Evolutionary conservation across 2,797 vertebrate species (phyloP).

Genomic region (Manis crassicaudata): DNA sequence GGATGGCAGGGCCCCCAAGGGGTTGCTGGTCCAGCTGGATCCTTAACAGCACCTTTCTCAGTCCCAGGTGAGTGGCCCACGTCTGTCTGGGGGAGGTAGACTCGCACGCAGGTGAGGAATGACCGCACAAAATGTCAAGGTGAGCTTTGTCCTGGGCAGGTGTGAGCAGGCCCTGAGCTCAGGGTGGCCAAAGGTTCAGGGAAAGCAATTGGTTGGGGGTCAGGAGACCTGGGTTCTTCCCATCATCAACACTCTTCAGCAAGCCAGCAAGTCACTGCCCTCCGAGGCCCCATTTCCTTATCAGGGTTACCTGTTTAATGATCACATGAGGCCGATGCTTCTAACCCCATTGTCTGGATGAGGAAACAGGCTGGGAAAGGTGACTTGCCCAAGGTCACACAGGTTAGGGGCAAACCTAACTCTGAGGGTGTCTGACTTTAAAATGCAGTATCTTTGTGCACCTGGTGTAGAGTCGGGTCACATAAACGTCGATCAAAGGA

Average conservation of each 20-base stretch:
- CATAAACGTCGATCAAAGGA: fast-evolving
- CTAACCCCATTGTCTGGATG: background rate
- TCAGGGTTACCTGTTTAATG: background rate
- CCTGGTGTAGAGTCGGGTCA: fast-evolving
- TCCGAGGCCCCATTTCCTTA: fast-evolving
- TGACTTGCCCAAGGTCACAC: background rate
- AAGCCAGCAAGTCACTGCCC: background rate
- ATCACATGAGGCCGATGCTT: background rate
- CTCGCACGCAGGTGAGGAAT: background rate
- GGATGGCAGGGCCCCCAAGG: background rate
- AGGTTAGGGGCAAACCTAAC: background rate
- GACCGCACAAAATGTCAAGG: fast-evolving
- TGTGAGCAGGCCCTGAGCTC: fast-evolving
- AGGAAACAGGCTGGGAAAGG: background rate
- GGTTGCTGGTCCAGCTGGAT: background rate
- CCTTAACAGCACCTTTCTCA: constrained; percentile 83
- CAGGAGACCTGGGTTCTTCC: background rate
- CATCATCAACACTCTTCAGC: background rate
- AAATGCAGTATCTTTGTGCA: fast-evolving
- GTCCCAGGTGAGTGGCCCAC: constrained; percentile 87
- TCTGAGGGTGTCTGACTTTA: fast-evolving
- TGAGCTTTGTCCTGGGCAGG: background rate
- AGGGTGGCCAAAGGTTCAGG: background rate
- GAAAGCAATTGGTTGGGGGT: background rate
- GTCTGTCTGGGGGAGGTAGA: background rate